Percentiles rank a stretch among this genome's conserved stretches.
Conservation (phyloP, 2,113 vertebrate genomes). For the Barbus barbus region DNA sequence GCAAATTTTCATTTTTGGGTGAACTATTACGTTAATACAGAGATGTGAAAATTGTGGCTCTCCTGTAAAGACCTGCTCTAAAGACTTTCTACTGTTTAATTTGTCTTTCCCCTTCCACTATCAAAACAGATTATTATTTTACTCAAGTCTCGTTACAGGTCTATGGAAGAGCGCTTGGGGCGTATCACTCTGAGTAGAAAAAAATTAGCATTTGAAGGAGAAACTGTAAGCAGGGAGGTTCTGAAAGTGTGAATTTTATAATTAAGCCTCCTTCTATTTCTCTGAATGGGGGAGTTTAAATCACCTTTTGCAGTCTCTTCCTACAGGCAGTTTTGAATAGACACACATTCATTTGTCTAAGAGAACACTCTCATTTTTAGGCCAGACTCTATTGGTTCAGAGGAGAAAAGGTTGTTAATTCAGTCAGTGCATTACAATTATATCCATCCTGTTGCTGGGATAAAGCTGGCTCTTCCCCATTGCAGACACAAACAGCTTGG, state of each 20-base stretch:
- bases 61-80: neutral
- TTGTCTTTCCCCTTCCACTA: neutral
- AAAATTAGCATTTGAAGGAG: constrained; percentile 5
- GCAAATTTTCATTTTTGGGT: neutral
- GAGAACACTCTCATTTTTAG: constrained; percentile 19
- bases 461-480: constrained; percentile 43
- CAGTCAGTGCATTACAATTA: constrained; percentile 34
- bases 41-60: neutral
- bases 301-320: constrained; percentile 29
- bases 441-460: constrained; percentile 54
- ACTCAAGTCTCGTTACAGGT: constrained; percentile 1
- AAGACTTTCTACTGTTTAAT: neutral
- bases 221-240: neutral
- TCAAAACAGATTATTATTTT: neutral
- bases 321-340: neutral
- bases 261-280: neutral
- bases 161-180: neutral
- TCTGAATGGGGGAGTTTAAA: constrained; percentile 11
- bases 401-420: constrained; percentile 24
- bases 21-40: neutral
- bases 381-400: neutral
- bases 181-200: neutral
- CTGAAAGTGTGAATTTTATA: constrained; percentile 18
- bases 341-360: neutral
- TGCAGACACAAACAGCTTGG: constrained; percentile 39